Evolutionary conservation across 2,888 invertebrate species (phyloP).

Genomic region (Plebejus anna): DNA sequence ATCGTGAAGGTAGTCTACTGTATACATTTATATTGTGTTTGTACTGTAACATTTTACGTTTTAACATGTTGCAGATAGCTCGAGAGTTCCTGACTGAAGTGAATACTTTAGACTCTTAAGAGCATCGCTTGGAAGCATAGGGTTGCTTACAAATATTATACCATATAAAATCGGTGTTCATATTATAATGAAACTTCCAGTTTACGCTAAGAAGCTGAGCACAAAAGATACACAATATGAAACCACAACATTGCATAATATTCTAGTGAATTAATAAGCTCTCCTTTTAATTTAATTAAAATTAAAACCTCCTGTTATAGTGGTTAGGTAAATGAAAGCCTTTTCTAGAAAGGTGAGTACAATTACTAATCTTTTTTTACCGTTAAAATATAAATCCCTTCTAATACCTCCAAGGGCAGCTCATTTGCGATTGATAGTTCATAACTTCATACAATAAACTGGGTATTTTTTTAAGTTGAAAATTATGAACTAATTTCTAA

Average conservation of each 20-base stretch:
- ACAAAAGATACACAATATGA: background rate
- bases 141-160: conserved; percentile 16
- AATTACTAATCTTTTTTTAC: too few relatives aligned
- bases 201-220: background rate
- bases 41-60: conserved; percentile 29
- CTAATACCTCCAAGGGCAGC: background rate
- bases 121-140: conserved; percentile 19
- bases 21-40: background rate
- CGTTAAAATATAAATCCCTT: background rate
- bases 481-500: too few relatives aligned
- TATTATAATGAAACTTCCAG: background rate
- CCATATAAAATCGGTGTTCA: conserved; percentile 5
- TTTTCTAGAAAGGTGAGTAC: background rate
- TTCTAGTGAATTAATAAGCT: background rate
- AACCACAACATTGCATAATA: background rate
- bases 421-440: background rate
- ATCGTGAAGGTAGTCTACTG: too few relatives aligned
- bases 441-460: too few relatives aligned
- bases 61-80: conserved; percentile 29
- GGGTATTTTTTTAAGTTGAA: too few relatives aligned
- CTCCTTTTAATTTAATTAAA: too few relatives aligned
- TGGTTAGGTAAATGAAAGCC: background rate
- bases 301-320: too few relatives aligned
- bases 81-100: conserved; percentile 27
- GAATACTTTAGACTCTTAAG: conserved; percentile 27